Evolutionary conservation across 2,797 vertebrate genomes (phyloP).

Genomic region (Chrysocyon brachyurus): DNA sequence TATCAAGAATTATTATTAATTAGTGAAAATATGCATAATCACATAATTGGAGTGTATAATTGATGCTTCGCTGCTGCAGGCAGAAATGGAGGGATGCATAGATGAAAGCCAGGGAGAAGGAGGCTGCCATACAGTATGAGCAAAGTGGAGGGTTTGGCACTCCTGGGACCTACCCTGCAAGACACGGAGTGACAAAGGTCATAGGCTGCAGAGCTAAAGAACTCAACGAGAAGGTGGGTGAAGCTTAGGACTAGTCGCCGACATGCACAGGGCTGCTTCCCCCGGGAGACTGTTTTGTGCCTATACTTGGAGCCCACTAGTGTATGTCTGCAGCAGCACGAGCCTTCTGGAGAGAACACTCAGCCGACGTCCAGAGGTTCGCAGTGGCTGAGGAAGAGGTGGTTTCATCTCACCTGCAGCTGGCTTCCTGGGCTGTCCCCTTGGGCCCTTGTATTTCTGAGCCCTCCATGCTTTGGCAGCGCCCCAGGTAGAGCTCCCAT

Average conservation of each 20-base stretch:
- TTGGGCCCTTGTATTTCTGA: not conserved
- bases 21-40: conserved; percentile 79
- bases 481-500: not conserved
- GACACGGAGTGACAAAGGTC: not conserved
- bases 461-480: not conserved
- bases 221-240: not conserved
- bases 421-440: not conserved
- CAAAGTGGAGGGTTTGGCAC: not conserved
- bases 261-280: not conserved
- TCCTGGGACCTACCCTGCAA: not conserved
- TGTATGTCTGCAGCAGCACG: not conserved
- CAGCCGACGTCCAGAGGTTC: not conserved
- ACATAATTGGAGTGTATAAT: conserved; percentile 77
- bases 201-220: not conserved
- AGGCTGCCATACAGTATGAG: not conserved
- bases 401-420: not conserved
- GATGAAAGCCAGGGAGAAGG: conserved; percentile 64
- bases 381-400: not conserved
- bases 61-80: conserved; percentile 70
- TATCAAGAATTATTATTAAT: conserved; percentile 78
- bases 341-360: conserved; percentile 54
- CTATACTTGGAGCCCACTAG: not conserved
- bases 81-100: conserved; percentile 52
- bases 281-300: not conserved
- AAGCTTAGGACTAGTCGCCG: not conserved